phyloP scores from a whole-genome alignment of 2,888 invertebrate genomes.

The Prenolepis imparis region DNA sequence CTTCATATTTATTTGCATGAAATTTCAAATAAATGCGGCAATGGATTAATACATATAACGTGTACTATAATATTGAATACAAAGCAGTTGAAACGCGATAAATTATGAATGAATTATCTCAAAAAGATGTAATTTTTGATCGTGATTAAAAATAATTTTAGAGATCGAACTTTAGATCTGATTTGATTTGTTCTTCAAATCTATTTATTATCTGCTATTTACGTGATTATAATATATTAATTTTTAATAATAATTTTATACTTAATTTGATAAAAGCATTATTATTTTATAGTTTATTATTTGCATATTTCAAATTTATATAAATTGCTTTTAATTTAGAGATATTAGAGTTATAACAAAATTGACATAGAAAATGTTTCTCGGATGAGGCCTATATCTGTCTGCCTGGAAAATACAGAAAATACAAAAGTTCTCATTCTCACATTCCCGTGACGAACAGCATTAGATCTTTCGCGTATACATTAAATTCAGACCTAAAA shows the following conservation, averaged over 20 bases:
- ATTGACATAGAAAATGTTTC: not conserved
- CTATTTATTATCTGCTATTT: slow-evolving; percentile 56
- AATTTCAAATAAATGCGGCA: slow-evolving; percentile 49
- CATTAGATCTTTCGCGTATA: slow-evolving; percentile 59
- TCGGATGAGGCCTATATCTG: not conserved
- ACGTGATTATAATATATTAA: not conserved
- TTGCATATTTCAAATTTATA: not conserved
- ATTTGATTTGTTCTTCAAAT: slow-evolving; percentile 79
- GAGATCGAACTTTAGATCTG: slow-evolving; percentile 81
- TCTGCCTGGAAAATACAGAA: slow-evolving; percentile 21
- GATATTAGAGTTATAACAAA: slow-evolving; percentile 13
- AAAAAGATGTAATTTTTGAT: slow-evolving; percentile 82
- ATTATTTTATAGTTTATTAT: not conserved
- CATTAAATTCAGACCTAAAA: slow-evolving; percentile 71
- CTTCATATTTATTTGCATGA: slow-evolving; percentile 23
- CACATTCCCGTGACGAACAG: slow-evolving; percentile 57
- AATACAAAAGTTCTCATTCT: slow-evolving; percentile 38
- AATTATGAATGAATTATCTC: slow-evolving; percentile 80
- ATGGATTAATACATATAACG: slow-evolving; percentile 42
- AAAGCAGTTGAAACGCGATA: slow-evolving; percentile 73
- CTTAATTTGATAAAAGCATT: not conserved
- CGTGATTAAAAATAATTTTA: slow-evolving; percentile 75
- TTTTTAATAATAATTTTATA: not conserved
- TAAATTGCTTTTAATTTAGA: not conserved
- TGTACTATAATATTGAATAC: too few species aligned